Base-by-base conservation (phyloP, 2,888 invertebrate species). In the Tachystola acroxantha region DNA sequence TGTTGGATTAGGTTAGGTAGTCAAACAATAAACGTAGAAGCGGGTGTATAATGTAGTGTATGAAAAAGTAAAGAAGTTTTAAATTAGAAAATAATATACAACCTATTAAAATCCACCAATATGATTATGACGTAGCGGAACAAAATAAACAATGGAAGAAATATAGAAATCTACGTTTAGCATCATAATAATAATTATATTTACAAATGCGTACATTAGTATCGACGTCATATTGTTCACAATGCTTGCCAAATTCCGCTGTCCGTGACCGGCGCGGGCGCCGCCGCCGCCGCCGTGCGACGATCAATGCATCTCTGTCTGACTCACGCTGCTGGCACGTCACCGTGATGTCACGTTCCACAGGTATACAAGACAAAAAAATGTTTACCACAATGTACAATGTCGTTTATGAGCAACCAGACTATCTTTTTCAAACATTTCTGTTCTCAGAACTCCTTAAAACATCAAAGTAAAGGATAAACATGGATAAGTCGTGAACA, bases 311-410 rank as follows among this genome's bases (percentile, higher is more conserved):
- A 50, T 46, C 48, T 16, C 3, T 16, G 3, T 45, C 45, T 73
- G 74, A 74, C 55, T 75, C 74, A 74, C 47, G 40, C 32, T 45
- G 32, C 19, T 41, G 53, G 57, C 50, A 52, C 55, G 67, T 59
- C 54, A 55, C 34, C 31, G 44, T 67, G 65, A 66, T 58, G 64
- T 68, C 67, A 72, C 47, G 47, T 14, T 38, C 36, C 42, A 20
- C 35, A 28, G 28, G 14, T 27, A 29, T 10, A 32, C n/a, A 31
- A 5, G 7, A 10, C 10, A 10, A 31, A 19, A n/a, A 24, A 24
- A 24, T 24, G 24, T 24, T 24, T 24, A n/a, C n/a, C 24, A 16
- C 16, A 16, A n/a, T n/a, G n/a, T n/a, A n/a, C n/a, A n/a, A 19
- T 20, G 9, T 20, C 20, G 20, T 20, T 20, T 20, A 5, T 20